Evolutionary conservation across 64 coral and sea anemone species (phyloP), one percentile per base, ranked within the genome.

Genomic region (Dendrophyllia cribrosa): DNA sequence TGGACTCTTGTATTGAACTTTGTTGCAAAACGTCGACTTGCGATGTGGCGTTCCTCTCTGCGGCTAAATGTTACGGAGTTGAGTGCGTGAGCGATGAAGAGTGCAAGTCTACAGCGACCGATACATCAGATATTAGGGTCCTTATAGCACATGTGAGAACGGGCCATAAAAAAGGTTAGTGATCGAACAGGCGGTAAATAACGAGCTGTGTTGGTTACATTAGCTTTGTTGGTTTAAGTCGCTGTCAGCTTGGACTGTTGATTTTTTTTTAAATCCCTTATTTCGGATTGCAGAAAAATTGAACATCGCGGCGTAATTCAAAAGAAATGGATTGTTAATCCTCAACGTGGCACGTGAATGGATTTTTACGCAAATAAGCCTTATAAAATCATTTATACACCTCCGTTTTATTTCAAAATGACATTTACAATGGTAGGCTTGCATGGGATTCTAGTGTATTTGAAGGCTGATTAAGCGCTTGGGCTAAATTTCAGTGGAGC

Each of bases 1-100:
- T 99, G 97, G 94, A 93, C 8, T 99, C 97, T 66, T 99, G 97
- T 86, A 91, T 99, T 88, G 94, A 99, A 88, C 91, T 99, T 82
- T 99, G 97, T 76, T 99, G 97, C 87, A 99, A 96, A 88, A 96
- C 86, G 11, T 78, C 79, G 10, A 78, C 94, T 44, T 99, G 97
- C 75, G 97, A 99, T 96, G 97, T 99, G 48, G 97, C 97, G 20
- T 99, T 99, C 88, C 86, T 99, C 25, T 99, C 97, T 25, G 94
- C 82, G 49, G 73, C 90, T 71, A 99, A 99, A 79, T 99, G 97
- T 79, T 99, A 99, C 58, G 97, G 90, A 50, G 97, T 99, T 26
- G 94, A 99, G 70, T 99, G 97, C 86, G 97, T 99, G 45, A 99
- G 97, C 66, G 88, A 99, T 58, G 97, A 95, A 20, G 97, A 99